Evolutionary conservation across 2,797 vertebrate species (phyloP), one percentile per base, ranked within the genome.

Genomic region (Sitta carolinensis): DNA sequence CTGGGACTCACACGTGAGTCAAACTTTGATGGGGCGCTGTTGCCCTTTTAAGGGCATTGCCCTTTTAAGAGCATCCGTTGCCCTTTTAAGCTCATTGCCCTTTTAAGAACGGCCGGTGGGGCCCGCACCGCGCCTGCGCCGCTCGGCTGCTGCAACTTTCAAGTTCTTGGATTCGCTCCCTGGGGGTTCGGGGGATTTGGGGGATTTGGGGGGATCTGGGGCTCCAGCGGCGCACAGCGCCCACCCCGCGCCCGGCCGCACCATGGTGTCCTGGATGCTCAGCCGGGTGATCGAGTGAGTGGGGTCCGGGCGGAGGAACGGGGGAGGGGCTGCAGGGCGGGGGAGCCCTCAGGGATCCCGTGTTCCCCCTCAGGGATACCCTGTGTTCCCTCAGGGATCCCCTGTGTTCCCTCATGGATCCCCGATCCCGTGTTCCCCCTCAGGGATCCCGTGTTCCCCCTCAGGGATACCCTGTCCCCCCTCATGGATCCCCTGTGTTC

Each of bases 11-110:
- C 18, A 1, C 0, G 4, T 2, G 52, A 15, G 5, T 9, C 23
- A 1, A 32, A 6, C 42, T 3, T 10, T 10, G 1, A 4, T 0
- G 2, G 8, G 13, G 3, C 4, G 2, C 13, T 3, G 9, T 59
- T 75, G 73, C 57, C 73, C 30, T n/a, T 76, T 75, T n/a, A 42
- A 75, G 29, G 7, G 12, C 3, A 4, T 70, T 38, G 32, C 64
- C 75, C 42, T 25, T 69, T 69, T 42, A 62, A 62, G 32, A 16
- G 11, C 2, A 3, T 7, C 19, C 8, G 12, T 54, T 42, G 30
- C 68, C 69, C 32, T 55, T 73, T 58, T 80, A 62, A 62, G 59
- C 1, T 16, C 22, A 2, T 15, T 21, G 55, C 81, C 75, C 21
- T 10, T 82, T 82, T 61, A 77, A 77, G 59, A 17, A 5, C 8